phyloP scores from a whole-genome alignment of 2,888 invertebrate genomes.

The Perithous albicinctus region DNA sequence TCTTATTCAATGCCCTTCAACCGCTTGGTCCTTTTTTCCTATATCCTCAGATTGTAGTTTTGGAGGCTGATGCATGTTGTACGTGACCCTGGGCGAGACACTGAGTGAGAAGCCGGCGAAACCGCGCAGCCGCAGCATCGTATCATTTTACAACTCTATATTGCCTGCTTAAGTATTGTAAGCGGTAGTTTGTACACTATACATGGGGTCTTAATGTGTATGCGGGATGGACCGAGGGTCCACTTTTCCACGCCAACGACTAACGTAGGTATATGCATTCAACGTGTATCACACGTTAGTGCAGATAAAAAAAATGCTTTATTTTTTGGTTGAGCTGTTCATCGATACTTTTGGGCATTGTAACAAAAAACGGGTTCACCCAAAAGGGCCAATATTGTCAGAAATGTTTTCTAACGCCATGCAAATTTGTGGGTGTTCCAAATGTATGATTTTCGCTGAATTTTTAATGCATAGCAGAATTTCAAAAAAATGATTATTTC shows the following conservation, averaged over 20 bases:
- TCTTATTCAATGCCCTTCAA: slow-evolving; percentile 19
- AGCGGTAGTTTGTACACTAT: slow-evolving; percentile 21
- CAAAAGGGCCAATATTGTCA: no score
- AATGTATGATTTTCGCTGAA: no score
- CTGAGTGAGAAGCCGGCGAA: slow-evolving; percentile 42
- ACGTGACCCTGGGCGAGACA: slow-evolving; percentile 59
- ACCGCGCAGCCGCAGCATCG: slow-evolving; percentile 30
- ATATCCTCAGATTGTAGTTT: slow-evolving; percentile 15
- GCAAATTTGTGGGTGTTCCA: no score
- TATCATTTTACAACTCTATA: slow-evolving; percentile 55
- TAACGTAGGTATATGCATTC: slow-evolving; percentile 21
- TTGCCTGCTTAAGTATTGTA: slow-evolving; percentile 22
- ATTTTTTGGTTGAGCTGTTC: no score
- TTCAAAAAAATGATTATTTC: no score
- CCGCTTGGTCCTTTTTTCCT: slow-evolving; percentile 32
- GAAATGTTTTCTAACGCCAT: no score
- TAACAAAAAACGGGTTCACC: no score
- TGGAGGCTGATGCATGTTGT: slow-evolving; percentile 23
- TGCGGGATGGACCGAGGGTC: slow-evolving; percentile 27
- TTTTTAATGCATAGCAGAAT: no score
- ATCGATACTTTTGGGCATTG: no score
- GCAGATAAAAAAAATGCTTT: no score
- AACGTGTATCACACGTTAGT: neutral
- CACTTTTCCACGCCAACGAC: slow-evolving; percentile 46
- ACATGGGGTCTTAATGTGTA: slow-evolving; percentile 20